A percentile compares a stretch with the other conserved stretches of the same genome.
Evolutionary conservation across 1,140 invertebrate genomes (phyloP).

Genomic region (Magallana angulata): DNA sequence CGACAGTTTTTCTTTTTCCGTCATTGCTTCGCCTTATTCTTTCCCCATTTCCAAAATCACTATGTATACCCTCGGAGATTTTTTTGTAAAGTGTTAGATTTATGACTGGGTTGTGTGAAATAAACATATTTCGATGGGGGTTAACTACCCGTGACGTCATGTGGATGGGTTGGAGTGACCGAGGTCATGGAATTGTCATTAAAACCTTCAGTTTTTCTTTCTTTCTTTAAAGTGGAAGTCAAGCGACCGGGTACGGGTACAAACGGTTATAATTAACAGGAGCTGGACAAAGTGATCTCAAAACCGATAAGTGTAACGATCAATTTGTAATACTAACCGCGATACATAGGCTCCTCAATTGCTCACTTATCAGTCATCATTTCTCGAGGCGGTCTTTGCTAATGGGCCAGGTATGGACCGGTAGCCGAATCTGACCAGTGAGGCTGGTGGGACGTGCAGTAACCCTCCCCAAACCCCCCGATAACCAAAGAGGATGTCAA

Average conservation of each 20-base stretch:
- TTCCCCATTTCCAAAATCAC: neutral
- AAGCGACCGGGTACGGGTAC: conserved; percentile 33
- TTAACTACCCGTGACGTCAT: conserved; percentile 35
- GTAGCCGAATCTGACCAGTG: neutral
- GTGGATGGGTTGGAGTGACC: conserved; percentile 31
- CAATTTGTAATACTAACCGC: conserved; percentile 45
- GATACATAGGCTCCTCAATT: conserved; percentile 31
- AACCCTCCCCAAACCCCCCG: neutral
- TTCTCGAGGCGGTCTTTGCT: conserved; percentile 16
- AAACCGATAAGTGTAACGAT: conserved; percentile 40
- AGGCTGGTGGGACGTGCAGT: neutral
- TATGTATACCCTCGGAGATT: neutral
- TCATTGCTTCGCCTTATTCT: conserved; percentile 1
- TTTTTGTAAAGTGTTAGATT: conserved; percentile 26
- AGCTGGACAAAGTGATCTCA: conserved; percentile 41
- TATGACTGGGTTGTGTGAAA: conserved; percentile 22
- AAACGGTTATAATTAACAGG: conserved; percentile 34
- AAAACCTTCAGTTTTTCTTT: conserved; percentile 34
- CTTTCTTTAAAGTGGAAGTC: conserved; percentile 38
- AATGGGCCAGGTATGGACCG: neutral
- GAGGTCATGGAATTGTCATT: conserved; percentile 29
- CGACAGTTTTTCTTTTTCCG: conserved; percentile 13
- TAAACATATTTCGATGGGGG: conserved; percentile 8
- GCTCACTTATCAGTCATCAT: conserved; percentile 42
- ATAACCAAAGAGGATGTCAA: neutral